These are phyloP conservation scores for Hirtodrosophila alboralis DNA, from an alignment of 2,888 invertebrate species.

Conservation along the genomic window DNA sequence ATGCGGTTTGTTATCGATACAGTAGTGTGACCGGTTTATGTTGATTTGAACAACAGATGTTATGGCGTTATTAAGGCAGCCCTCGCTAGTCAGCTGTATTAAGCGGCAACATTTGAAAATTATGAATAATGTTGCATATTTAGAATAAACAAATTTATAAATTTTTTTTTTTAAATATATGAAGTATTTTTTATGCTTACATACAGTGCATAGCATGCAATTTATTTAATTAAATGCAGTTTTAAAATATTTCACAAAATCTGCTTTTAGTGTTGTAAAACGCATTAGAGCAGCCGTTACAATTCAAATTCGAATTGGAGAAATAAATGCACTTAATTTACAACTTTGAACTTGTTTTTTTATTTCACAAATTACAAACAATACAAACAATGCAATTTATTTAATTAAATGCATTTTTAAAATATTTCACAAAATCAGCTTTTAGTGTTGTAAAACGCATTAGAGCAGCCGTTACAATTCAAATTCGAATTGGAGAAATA, in stretches of 20 bases:
- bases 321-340: too few species aligned
- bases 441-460: conserved; percentile 1
- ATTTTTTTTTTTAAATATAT: too few species aligned
- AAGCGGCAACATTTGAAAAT: conserved; percentile 12
- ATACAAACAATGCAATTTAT: too few species aligned
- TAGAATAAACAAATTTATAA: too few species aligned
- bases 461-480: not conserved
- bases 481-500: not conserved
- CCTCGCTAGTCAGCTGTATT: conserved; percentile 30
- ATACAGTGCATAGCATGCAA: too few species aligned
- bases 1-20: conserved; percentile 7
- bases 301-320: not conserved
- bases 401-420: too few species aligned
- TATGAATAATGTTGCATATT: not conserved
- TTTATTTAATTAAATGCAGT: too few species aligned
- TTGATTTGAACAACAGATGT: not conserved
- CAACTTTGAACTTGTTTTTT: conserved; percentile 16
- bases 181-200: too few species aligned
- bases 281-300: not conserved
- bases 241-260: too few species aligned
- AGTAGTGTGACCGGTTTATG: not conserved
- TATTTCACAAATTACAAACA: conserved; percentile 58
- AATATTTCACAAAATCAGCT: too few species aligned
- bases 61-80: conserved; percentile 1
- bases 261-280: not conserved